These are phyloP conservation scores for Ichneumoninae sp. DNA, from an alignment of 2,888 invertebrate genomes.

Conservation along the genomic window DNA sequence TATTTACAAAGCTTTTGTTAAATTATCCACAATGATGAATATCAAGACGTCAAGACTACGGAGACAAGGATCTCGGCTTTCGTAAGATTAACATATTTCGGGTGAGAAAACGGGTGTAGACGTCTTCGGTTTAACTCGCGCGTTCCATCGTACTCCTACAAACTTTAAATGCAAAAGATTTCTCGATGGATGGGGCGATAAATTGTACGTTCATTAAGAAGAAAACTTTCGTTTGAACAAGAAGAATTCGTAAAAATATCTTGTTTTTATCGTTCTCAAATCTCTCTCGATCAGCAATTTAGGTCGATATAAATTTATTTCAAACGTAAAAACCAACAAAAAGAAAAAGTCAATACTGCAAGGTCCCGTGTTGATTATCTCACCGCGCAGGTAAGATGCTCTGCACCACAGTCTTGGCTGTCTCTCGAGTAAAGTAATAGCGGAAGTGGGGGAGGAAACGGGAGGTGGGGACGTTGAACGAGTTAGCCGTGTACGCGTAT, in stretches of 20 bases:
- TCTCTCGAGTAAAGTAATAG: neutral
- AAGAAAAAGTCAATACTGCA: neutral
- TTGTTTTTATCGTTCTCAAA: too few species aligned
- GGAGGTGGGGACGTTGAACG: slow-evolving; percentile 19
- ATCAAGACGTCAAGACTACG: slow-evolving; percentile 1
- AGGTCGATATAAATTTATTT: neutral
- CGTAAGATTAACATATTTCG: neutral
- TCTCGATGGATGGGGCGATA: neutral
- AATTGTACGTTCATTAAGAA: slow-evolving; percentile 15
- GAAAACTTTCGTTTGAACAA: neutral
- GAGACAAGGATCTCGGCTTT: slow-evolving; percentile 14
- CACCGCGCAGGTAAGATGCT: neutral
- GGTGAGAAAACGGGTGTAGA: neutral
- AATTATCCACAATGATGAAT: slow-evolving; percentile 16
- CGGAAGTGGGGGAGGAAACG: neutral
- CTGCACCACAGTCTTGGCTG: neutral
- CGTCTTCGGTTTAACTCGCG: neutral
- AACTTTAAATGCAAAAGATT: neutral
- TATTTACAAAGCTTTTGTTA: slow-evolving; percentile 37
- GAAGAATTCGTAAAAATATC: neutral
- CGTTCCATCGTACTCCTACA: neutral
- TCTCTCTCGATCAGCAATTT: neutral
- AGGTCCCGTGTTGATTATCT: slow-evolving; percentile 7
- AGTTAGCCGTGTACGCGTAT: slow-evolving; percentile 56
- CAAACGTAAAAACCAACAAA: neutral